Conservation (phyloP, 2,113 vertebrate species). For the Urocynchramus pylzowi region DNA sequence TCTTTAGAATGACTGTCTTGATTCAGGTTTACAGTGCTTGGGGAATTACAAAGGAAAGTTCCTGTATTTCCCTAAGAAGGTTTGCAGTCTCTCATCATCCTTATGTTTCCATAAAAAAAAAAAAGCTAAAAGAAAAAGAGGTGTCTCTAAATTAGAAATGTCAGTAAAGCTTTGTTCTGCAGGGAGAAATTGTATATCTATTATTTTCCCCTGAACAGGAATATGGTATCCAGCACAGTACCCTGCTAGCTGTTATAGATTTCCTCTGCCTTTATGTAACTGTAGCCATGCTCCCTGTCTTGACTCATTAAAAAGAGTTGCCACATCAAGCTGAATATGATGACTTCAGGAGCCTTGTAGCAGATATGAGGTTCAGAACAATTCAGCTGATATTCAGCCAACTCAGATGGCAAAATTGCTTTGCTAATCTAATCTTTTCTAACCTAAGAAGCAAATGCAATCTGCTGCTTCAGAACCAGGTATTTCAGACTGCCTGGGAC, state of each 20-base stretch:
- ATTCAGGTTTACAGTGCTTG: neutral
- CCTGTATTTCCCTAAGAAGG: neutral
- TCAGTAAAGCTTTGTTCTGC: neutral
- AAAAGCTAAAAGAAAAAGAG: neutral
- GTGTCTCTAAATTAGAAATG: neutral
- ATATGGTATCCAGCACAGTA: neutral
- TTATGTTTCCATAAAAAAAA: neutral
- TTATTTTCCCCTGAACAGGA: neutral
- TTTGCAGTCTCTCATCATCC: neutral
- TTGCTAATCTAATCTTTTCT: neutral
- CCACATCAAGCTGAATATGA: neutral
- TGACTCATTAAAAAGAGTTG: neutral
- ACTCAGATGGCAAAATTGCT: neutral
- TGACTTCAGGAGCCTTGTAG: neutral
- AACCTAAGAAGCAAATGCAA: neutral
- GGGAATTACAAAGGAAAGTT: neutral
- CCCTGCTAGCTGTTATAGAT: accelerated
- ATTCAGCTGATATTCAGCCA: neutral
- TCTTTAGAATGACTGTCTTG: neutral
- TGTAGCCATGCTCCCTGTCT: neutral
- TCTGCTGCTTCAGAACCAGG: neutral
- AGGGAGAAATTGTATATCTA: neutral
- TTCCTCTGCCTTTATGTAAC: neutral
- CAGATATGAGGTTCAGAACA: neutral
- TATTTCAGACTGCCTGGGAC: neutral